Conservation (phyloP, 2,888 invertebrate genomes). For the Parasteatoda lunata region DNA sequence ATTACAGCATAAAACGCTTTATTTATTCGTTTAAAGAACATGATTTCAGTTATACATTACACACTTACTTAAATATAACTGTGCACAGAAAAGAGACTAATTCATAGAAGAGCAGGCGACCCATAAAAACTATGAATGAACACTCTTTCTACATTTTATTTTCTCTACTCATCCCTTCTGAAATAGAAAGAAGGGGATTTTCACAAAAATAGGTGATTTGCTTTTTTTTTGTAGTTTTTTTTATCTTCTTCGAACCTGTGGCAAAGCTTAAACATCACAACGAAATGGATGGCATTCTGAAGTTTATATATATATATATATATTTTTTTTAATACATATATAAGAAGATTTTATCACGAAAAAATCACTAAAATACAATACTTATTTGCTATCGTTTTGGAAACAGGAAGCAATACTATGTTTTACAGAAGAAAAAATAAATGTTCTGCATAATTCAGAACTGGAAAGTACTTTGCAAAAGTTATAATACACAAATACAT, state of each 20-base stretch:
- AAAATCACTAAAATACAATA: neutral
- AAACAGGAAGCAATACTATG: neutral
- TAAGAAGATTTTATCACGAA: conserved; percentile 3
- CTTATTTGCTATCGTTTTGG: neutral
- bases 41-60: conserved; percentile 35
- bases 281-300: conserved; percentile 66
- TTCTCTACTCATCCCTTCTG: conserved; percentile 18
- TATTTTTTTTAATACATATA: conserved; percentile 7
- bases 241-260: conserved; percentile 47
- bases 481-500: neutral
- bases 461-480: neutral
- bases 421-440: neutral
- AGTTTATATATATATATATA: too few species aligned
- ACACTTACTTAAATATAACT: conserved; percentile 44
- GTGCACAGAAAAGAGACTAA: conserved; percentile 63
- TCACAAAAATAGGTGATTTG: conserved; percentile 63
- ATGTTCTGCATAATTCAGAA: neutral
- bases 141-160: conserved; percentile 21
- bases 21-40: conserved; percentile 43
- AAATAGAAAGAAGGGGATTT: conserved; percentile 4
- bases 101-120: conserved; percentile 39
- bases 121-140: conserved; percentile 50
- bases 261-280: conserved; percentile 64
- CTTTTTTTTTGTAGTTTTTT: conserved; percentile 8
- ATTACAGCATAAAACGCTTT: conserved; percentile 46